Percentiles rank a stretch among this genome's conserved stretches.
Evolutionary conservation across 2,797 vertebrate genomes (phyloP).

Genomic region (Taeniopygia guttata): DNA sequence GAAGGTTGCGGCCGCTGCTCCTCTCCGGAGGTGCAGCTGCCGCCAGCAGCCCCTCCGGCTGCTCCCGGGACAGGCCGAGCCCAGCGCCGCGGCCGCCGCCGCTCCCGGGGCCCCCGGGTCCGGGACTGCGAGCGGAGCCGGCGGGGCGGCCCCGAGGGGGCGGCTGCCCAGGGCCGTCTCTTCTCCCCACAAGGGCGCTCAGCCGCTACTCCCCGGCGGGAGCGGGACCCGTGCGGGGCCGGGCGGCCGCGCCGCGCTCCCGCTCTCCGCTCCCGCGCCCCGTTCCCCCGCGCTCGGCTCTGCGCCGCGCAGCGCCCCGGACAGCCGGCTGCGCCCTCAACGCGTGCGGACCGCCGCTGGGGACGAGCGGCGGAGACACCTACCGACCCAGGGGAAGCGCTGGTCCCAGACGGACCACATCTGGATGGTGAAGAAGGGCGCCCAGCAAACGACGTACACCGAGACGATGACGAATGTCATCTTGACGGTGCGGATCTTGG

Average conservation of each 20-base stretch:
- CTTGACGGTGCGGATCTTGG: conserved; percentile 94
- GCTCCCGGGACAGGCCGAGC: neutral
- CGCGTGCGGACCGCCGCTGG: neutral
- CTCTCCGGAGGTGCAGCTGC: neutral
- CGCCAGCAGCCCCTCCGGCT: neutral
- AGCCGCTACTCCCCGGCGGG: too few relatives aligned
- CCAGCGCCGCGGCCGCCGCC: neutral
- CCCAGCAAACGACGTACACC: conserved; percentile 92
- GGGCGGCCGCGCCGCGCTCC: neutral
- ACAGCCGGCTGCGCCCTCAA: neutral
- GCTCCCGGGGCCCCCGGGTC: neutral
- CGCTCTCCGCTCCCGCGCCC: neutral
- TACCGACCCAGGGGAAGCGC: conserved; percentile 84
- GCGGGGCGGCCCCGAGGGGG: neutral
- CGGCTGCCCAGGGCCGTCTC: neutral
- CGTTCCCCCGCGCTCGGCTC: neutral
- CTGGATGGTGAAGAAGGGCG: conserved; percentile 92
- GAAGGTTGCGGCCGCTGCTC: neutral
- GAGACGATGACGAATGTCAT: conserved; percentile 98
- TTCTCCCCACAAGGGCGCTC: neutral
- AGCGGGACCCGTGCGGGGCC: neutral
- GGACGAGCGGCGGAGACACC: neutral
- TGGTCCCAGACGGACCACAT: conserved; percentile 97
- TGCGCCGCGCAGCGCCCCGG: neutral
- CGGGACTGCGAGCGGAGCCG: neutral